A percentile compares a stretch with the other conserved stretches of the same genome.
Evolutionary conservation across 2,888 invertebrate species (phyloP).

Genomic region (Bedellia somnulentella): DNA sequence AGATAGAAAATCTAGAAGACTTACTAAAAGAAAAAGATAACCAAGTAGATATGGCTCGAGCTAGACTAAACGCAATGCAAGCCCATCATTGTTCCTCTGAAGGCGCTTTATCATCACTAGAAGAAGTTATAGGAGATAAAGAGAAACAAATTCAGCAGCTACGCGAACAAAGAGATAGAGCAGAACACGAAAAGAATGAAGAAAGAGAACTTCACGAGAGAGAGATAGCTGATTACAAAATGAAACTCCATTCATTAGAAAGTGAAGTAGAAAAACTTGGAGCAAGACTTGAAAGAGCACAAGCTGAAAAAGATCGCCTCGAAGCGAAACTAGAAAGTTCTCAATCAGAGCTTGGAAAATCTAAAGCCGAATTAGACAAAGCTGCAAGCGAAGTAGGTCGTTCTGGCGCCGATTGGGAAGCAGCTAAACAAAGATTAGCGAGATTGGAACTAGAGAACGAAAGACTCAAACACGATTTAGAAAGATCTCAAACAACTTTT

Average conservation of each 20-base stretch:
- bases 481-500: slow-evolving; percentile 80
- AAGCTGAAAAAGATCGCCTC: slow-evolving; percentile 86
- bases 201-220: slow-evolving; percentile 92
- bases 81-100: slow-evolving; percentile 93
- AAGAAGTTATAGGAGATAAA: slow-evolving; percentile 95
- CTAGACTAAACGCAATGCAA: slow-evolving; percentile 88
- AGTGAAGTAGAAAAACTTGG: slow-evolving; percentile 90
- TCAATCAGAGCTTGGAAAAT: slow-evolving; percentile 91
- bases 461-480: slow-evolving; percentile 81
- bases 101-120: slow-evolving; percentile 88
- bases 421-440: slow-evolving; percentile 79
- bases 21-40: slow-evolving; percentile 96
- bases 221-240: slow-evolving; percentile 92
- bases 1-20: slow-evolving; percentile 98
- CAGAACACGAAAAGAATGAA: slow-evolving; percentile 94
- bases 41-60: slow-evolving; percentile 94
- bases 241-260: slow-evolving; percentile 88
- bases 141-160: slow-evolving; percentile 96
- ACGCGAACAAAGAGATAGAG: slow-evolving; percentile 90
- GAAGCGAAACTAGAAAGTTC: slow-evolving; percentile 91
- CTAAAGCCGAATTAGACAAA: slow-evolving; percentile 91
- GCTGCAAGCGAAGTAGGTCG: slow-evolving; percentile 87
- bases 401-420: slow-evolving; percentile 87
- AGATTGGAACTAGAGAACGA: slow-evolving; percentile 90
- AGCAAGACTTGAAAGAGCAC: slow-evolving; percentile 83